A percentile compares a stretch with the other conserved stretches of the same genome.
These are phyloP conservation scores for Prolemur simus DNA, from an alignment of 2,113 vertebrate species.

Conservation along the genomic window DNA sequence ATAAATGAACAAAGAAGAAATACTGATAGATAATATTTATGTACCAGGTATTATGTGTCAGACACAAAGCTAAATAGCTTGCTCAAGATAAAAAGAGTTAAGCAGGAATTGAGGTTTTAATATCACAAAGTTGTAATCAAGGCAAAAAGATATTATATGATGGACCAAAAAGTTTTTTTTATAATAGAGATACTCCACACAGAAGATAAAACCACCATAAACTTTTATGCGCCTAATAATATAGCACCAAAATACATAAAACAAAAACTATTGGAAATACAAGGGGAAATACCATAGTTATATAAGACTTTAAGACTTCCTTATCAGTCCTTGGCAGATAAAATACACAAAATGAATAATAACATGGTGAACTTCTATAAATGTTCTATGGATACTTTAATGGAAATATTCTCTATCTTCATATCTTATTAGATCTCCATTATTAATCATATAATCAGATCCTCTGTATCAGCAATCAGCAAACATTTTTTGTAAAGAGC, in stretches of 20 bases:
- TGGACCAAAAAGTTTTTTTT: neutral
- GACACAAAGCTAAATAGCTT: constrained; percentile 7
- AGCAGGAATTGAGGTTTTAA: neutral
- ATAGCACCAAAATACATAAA: constrained; percentile 29
- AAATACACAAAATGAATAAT: neutral
- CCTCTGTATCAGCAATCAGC: neutral
- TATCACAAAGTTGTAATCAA: neutral
- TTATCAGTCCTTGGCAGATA: neutral
- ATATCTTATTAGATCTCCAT: neutral
- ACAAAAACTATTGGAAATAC: neutral
- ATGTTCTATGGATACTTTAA: neutral
- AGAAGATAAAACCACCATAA: neutral
- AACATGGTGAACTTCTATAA: constrained; percentile 1
- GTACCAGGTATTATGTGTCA: neutral
- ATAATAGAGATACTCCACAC: neutral
- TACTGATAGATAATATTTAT: neutral
- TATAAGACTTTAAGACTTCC: neutral
- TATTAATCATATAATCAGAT: neutral
- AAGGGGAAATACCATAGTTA: neutral
- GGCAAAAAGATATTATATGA: neutral
- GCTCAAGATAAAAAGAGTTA: constrained; percentile 8
- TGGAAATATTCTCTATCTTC: neutral
- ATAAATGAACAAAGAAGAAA: constrained; percentile 12
- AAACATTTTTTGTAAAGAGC: neutral
- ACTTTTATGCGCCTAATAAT: neutral